Conservation (phyloP, 2,888 invertebrate genomes). For the Venustoraphidia nigricollis region DNA sequence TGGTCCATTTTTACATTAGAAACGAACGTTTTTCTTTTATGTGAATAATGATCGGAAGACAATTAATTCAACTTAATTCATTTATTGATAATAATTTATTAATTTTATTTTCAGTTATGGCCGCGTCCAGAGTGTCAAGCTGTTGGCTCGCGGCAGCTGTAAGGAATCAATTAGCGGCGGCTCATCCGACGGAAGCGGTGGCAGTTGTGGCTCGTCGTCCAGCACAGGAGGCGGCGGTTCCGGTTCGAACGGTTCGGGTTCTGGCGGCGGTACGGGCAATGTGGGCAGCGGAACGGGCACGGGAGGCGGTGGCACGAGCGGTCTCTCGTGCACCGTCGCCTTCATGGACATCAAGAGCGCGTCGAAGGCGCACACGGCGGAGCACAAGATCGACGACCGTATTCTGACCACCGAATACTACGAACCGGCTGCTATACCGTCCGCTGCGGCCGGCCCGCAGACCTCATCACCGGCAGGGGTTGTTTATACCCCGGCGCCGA, state of each 20-base stretch:
- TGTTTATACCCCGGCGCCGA: slow-evolving; percentile 32
- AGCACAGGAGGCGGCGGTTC: slow-evolving; percentile 55
- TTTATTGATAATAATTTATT: neutral
- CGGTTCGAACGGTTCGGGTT: slow-evolving; percentile 7
- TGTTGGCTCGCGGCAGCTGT: slow-evolving; percentile 47
- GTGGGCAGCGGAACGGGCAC: slow-evolving; percentile 22
- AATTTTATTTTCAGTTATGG: slow-evolving; percentile 65
- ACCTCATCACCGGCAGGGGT: slow-evolving; percentile 33
- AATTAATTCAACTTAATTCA: neutral
- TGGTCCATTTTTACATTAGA: too few species aligned
- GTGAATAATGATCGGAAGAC: too few species aligned
- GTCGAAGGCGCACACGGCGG: slow-evolving; percentile 81
- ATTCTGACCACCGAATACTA: slow-evolving; percentile 82
- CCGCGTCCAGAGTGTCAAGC: slow-evolving; percentile 92
- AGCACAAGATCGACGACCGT: slow-evolving; percentile 77
- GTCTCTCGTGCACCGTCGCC: slow-evolving; percentile 75
- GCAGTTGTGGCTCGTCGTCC: slow-evolving; percentile 62
- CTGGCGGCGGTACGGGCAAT: slow-evolving; percentile 30
- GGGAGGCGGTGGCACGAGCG: slow-evolving; percentile 36
- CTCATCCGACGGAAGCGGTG: slow-evolving; percentile 28
- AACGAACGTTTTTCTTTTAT: too few species aligned
- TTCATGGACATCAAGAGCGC: slow-evolving; percentile 96
- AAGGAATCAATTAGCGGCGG: slow-evolving; percentile 20
- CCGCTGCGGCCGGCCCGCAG: slow-evolving; percentile 36
- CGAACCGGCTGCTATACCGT: slow-evolving; percentile 65